Base-by-base conservation (phyloP, 2,888 invertebrate genomes). In the Leucoma salicis region DNA sequence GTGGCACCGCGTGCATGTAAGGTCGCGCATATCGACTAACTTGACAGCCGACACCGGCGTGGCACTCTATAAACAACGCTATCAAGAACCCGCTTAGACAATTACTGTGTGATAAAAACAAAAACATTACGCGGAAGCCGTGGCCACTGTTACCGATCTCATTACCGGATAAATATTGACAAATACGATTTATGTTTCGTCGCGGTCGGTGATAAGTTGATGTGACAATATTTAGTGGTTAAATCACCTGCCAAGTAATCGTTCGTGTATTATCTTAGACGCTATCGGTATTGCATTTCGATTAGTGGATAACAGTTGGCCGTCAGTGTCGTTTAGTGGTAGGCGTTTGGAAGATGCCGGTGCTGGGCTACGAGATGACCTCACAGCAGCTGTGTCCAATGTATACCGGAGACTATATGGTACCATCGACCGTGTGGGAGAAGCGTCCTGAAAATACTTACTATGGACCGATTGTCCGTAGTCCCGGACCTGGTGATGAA, bases 311-410 rank as follows among this genome's bases (percentile, higher is more conserved):
- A 67, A 69, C 62, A 66, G 61, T 73, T 60, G 63, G 55, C 54
- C 54, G 77, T 67, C 67, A 64, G 56, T 51, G 56, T 61, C 48
- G 53, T 63, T 56, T 54, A 65, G 56, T 70, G 53, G 60, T 49
- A 55, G 63, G 63, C 58, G 66, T 54, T 55, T 57, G 73, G 74
- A 88, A 81, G 61, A 89, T 89, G 88, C 88, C 86, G 62, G 85
- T 79, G 68, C 73, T 83, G 40, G 82, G 84, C 13, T 78, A 67
- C 78, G 81, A 80, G 69, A 78, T 84, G 74, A 57, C 76, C 53
- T 71, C 83, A 34, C 83, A 85, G 66, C 84, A 87, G 53, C 54
- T 78, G 58, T 82, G 77, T 59, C 64, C 75, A 42, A 64, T 78
- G 74, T 86, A 78, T 60, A 66, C 56, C 16, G 59, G 75, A 31